Conservation (phyloP, 2,888 invertebrate genomes). For the Chrysotoxum bicinctum region DNA sequence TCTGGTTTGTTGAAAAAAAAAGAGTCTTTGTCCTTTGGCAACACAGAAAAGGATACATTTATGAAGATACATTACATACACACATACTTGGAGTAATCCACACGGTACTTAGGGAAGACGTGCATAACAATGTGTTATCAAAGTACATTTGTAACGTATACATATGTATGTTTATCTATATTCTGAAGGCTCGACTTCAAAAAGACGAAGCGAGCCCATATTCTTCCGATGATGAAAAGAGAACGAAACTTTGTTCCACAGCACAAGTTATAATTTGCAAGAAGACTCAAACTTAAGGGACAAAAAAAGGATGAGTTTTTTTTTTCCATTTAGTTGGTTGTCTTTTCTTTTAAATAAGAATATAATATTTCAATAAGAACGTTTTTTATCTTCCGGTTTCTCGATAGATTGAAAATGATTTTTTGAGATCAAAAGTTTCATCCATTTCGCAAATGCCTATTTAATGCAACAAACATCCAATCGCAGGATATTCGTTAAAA, state of each 20-base stretch:
- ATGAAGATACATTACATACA: constrained; percentile 33
- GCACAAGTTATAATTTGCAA: background rate
- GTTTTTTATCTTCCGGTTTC: too few species aligned
- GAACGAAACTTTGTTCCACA: constrained; percentile 22
- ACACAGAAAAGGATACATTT: constrained; percentile 31
- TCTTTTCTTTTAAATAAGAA: background rate
- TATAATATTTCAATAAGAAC: background rate
- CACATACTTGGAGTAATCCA: constrained; percentile 51
- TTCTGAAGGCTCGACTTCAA: constrained; percentile 8
- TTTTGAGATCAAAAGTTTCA: too few species aligned
- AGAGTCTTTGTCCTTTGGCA: constrained; percentile 46
- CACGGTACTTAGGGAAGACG: constrained; percentile 40
- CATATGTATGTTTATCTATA: background rate
- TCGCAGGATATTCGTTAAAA: background rate
- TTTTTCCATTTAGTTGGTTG: background rate
- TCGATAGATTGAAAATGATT: too few species aligned
- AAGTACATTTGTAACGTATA: background rate
- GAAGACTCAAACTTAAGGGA: background rate
- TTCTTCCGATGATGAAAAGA: background rate
- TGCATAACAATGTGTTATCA: constrained; percentile 34
- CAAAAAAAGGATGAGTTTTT: background rate
- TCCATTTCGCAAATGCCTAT: too few species aligned
- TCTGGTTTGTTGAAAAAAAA: background rate
- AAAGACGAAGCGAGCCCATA: background rate
- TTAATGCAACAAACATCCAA: background rate